These are phyloP conservation scores for Tiliqua scincoides DNA, from an alignment of 2,113 vertebrate genomes.

Conservation along the genomic window DNA sequence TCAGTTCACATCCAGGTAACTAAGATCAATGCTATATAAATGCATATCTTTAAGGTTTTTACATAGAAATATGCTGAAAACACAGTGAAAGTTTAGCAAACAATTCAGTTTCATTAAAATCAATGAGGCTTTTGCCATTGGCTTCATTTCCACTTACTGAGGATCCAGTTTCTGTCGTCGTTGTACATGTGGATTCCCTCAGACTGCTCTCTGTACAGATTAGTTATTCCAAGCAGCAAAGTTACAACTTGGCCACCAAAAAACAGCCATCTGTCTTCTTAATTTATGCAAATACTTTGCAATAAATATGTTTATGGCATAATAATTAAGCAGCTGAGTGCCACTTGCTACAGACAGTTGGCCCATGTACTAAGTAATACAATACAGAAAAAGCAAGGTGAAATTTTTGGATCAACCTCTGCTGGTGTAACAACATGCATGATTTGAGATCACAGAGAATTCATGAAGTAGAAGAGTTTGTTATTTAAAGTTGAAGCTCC, in stretches of 20 bases:
- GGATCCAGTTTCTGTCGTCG: not conserved
- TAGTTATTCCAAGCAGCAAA: conserved; percentile 33
- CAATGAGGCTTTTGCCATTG: not conserved
- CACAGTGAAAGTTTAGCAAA: not conserved
- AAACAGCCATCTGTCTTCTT: not conserved
- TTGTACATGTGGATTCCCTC: not conserved
- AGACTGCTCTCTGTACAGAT: not conserved
- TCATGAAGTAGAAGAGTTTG: not conserved
- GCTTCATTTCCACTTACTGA: not conserved
- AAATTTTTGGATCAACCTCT: not conserved
- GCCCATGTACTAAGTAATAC: not conserved
- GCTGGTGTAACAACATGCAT: not conserved
- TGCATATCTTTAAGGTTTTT: not conserved
- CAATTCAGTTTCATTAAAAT: not conserved
- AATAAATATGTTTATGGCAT: conserved; percentile 37
- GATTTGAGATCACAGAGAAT: not conserved
- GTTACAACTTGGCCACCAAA: not conserved
- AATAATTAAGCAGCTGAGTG: conserved; percentile 38
- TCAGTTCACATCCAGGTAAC: not conserved
- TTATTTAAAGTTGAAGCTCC: too few relatives aligned
- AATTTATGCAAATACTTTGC: conserved; percentile 42
- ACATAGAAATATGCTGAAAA: not conserved
- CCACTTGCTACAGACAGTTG: conserved; percentile 20
- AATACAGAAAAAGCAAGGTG: not conserved
- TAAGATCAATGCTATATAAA: not conserved